Conservation (phyloP, 2,797 vertebrate species). For the Pempheris klunzingeri region DNA sequence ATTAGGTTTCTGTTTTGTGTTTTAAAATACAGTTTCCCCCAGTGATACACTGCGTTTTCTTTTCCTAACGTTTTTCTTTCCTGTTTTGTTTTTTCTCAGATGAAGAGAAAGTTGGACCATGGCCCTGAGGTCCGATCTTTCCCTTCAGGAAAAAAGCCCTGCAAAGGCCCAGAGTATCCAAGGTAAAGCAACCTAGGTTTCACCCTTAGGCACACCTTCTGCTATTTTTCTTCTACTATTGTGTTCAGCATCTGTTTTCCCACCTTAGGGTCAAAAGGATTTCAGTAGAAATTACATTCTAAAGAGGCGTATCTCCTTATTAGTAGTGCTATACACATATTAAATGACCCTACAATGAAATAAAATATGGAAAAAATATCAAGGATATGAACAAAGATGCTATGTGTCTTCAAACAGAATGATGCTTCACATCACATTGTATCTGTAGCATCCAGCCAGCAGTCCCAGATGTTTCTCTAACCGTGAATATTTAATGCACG, state of each 20-base stretch:
- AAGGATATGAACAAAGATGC: slow-evolving; percentile 34
- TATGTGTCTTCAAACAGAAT: slow-evolving; percentile 50
- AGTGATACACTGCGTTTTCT: slow-evolving; percentile 9
- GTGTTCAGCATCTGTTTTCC: slow-evolving; percentile 25
- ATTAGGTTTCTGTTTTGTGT: not conserved
- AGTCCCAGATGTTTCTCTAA: slow-evolving; percentile 66
- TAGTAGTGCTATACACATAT: slow-evolving; percentile 5
- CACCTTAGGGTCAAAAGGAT: slow-evolving; percentile 4
- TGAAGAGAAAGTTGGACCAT: slow-evolving; percentile 99
- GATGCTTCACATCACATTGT: slow-evolving; percentile 39
- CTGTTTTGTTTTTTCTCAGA: slow-evolving; percentile 86
- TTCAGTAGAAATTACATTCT: not conserved
- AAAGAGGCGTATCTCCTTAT: not conserved
- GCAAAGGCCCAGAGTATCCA: slow-evolving; percentile 97
- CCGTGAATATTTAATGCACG: slow-evolving; percentile 77
- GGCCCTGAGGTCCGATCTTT: slow-evolving; percentile 99
- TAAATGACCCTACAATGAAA: slow-evolving; percentile 32
- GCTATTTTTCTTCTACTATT: not conserved
- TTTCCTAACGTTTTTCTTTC: slow-evolving; percentile 39
- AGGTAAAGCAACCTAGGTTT: slow-evolving; percentile 86
- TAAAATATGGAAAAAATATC: slow-evolving; percentile 20
- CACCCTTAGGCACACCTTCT: not conserved
- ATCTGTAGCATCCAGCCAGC: slow-evolving; percentile 43
- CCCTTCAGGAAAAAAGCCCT: slow-evolving; percentile 99
- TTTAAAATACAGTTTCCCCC: not conserved